Evolutionary conservation across 2,113 vertebrate species (phyloP), one percentile per base, ranked within the genome.

Genomic region (Pithys albifrons): DNA sequence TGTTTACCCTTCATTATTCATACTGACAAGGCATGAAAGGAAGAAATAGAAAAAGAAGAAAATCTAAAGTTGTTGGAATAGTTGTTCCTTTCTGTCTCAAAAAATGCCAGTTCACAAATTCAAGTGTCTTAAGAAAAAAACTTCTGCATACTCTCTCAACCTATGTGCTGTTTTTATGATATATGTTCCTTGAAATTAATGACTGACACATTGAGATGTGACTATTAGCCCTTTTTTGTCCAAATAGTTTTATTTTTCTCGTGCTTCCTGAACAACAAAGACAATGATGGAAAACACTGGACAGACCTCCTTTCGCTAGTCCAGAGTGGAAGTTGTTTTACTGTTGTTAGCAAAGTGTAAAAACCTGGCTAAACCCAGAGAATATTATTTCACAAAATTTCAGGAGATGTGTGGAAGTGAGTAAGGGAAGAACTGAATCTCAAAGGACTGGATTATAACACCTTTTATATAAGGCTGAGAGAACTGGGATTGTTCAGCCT

Each of bases 1-100:
- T 93, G 74, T 73, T 96, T 91, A 46, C 71, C 57, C 58, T 85
- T 92, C 92, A 66, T 95, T 95, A 85, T 83, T 96, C 95, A 89
- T 74, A 62, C 48, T 89, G 85, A 75, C 85, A 91, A 91, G 85
- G 48, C 57, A 57, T 35, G 46, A 72, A 74, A 87, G 67, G 48
- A 70, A 89, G 41, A 66, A 88, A 73, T 1, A 85, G 78, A 78
- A 88, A 75, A 92, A 85, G 12, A 57, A 87, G 29, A 71, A 89
- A 69, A 75, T 45, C 17, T 7, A 2, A 51, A n/a, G n/a, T 62
- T 80, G 20, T 72, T 67, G 43, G 9, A 49, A 8, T 48, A 65
- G 29, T 64, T 39, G 8, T 69, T 96, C 15, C 14, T 33, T 90
- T 87, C 72, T 45, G 8, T 66, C 58, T 92, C 39, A 35, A 59